Evolutionary conservation across 2,113 vertebrate genomes (phyloP).

Genomic region (Perca fluviatilis): DNA sequence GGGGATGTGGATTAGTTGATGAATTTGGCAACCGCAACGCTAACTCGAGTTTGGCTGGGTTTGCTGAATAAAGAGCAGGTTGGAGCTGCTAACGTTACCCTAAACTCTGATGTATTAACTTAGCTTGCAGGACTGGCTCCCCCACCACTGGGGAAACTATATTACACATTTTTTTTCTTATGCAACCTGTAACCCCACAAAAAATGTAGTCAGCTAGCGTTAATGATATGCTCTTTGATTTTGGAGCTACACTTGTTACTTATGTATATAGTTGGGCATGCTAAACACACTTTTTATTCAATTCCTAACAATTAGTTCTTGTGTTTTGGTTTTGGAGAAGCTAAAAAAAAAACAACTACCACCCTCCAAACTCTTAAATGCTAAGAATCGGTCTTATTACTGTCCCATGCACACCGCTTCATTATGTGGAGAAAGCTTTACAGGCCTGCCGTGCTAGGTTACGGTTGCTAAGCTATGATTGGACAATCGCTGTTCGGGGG

Average conservation of each 20-base stretch:
- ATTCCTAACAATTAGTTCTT: background rate
- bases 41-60: background rate
- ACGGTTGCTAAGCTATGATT: background rate
- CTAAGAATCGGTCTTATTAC: background rate
- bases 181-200: background rate
- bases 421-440: background rate
- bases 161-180: background rate
- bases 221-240: background rate
- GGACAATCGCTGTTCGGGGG: background rate
- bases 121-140: background rate
- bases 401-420: too few relatives aligned
- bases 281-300: background rate
- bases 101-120: background rate
- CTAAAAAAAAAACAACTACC: background rate
- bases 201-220: background rate
- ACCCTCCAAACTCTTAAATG: background rate
- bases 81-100: background rate
- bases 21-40: background rate
- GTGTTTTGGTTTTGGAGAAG: slow-evolving; percentile 13
- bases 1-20: background rate
- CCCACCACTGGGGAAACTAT: background rate
- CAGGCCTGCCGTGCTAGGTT: background rate
- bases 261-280: background rate
- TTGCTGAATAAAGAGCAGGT: background rate
- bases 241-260: background rate